These are phyloP conservation scores for Alosa sapidissima DNA, from an alignment of 2,797 vertebrate genomes.

Conservation along the genomic window DNA sequence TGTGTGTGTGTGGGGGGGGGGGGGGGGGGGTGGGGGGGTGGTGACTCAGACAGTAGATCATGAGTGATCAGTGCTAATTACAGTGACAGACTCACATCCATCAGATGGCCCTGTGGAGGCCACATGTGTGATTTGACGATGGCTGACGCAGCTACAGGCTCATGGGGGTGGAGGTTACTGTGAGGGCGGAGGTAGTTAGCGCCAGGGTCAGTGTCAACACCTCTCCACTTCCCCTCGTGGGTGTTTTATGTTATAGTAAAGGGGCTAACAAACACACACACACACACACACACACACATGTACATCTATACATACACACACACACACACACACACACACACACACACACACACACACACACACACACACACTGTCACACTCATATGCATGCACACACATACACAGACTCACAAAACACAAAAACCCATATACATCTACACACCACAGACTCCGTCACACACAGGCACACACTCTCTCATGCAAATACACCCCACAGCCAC, in stretches of 20 bases:
- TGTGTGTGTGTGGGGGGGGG: not conserved
- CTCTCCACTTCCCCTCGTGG: too few relatives aligned
- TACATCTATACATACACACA: too few relatives aligned
- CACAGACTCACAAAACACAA: not conserved
- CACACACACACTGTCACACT: not conserved
- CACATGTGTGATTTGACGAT: not conserved
- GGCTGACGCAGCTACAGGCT: not conserved
- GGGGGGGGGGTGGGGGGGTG: too few relatives aligned
- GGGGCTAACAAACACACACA: too few relatives aligned
- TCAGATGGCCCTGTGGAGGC: not conserved
- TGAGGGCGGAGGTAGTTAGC: too few relatives aligned
- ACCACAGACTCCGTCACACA: too few relatives aligned
- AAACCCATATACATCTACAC: too few relatives aligned
- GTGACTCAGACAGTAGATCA: conserved; percentile 1
- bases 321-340: not conserved
- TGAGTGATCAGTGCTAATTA: not conserved
- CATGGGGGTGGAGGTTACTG: not conserved
- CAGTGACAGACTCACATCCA: not conserved
- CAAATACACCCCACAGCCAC: not conserved
- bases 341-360: conserved; percentile 13
- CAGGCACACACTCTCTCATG: too few relatives aligned
- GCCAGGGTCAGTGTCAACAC: too few relatives aligned
- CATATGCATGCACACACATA: not conserved
- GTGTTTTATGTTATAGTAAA: not conserved
- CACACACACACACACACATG: conserved; percentile 6